Evolutionary conservation across 2,797 vertebrate genomes (phyloP).

Genomic region (Hylomyscus alleni): DNA sequence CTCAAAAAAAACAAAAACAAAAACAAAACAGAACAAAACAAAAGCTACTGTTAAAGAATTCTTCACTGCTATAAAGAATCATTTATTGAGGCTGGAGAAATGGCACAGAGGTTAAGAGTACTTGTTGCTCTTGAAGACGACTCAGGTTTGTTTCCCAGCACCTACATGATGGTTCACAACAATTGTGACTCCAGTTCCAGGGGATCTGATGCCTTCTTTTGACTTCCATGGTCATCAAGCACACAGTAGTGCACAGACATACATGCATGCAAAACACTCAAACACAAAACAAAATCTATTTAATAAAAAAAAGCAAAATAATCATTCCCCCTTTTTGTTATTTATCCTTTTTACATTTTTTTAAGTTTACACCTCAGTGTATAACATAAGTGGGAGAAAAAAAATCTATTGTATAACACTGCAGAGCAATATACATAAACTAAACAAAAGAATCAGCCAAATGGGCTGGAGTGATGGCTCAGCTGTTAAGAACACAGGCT

Average conservation of each 20-base stretch:
- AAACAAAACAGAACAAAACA: too few relatives aligned
- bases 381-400: not conserved
- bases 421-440: not conserved
- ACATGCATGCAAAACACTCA: not conserved
- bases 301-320: not conserved
- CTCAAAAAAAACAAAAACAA: too few relatives aligned
- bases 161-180: not conserved
- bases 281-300: not conserved
- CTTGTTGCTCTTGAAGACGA: too few relatives aligned
- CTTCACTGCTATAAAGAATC: not conserved
- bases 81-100: not conserved
- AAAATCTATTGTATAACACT: not conserved
- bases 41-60: conserved; percentile 2
- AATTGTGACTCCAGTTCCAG: not conserved
- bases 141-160: not conserved
- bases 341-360: not conserved
- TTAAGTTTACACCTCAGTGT: not conserved
- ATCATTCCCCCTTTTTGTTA: not conserved
- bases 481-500: not conserved
- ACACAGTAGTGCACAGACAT: not conserved
- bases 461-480: not conserved
- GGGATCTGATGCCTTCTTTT: not conserved
- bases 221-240: not conserved
- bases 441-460: conserved; percentile 29
- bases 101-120: not conserved